phyloP scores from a whole-genome alignment of 2,797 vertebrate genomes.

The Zenarchopterus dispar region DNA sequence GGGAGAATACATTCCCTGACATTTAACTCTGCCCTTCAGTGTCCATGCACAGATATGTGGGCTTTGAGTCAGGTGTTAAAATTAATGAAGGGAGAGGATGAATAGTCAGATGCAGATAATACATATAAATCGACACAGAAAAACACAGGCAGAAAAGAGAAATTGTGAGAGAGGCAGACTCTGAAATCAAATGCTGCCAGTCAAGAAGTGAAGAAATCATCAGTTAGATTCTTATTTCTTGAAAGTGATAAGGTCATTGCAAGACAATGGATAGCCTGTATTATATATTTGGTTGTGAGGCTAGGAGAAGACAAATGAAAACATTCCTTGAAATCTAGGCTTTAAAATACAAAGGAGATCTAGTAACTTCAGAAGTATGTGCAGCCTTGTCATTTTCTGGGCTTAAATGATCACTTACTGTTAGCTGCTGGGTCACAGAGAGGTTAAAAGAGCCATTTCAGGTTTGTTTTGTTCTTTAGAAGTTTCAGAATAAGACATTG shows the following conservation, averaged over 20 bases:
- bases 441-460: conserved; percentile 54
- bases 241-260: conserved; percentile 19
- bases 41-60: conserved; percentile 14
- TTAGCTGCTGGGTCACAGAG: conserved; percentile 35
- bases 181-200: conserved; percentile 24
- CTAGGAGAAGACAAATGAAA: conserved; percentile 26
- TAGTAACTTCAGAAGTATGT: background rate
- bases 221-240: conserved; percentile 7
- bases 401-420: conserved; percentile 10
- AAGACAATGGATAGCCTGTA: background rate
- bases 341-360: background rate
- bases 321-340: conserved; percentile 6
- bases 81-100: conserved; percentile 12
- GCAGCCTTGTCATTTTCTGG: conserved; percentile 20
- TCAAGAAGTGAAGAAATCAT: conserved; percentile 19
- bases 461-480: conserved; percentile 14
- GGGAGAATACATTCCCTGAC: conserved; percentile 25
- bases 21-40: conserved; percentile 29
- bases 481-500: conserved; percentile 24
- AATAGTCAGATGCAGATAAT: conserved; percentile 41
- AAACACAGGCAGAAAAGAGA: conserved; percentile 31
- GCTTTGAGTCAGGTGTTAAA: conserved; percentile 35
- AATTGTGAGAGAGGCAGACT: conserved; percentile 6
- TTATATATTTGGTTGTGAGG: background rate
- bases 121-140: conserved; percentile 14